These are phyloP conservation scores for Plutella xylostella DNA, from an alignment of 2,888 invertebrate genomes.

Conservation along the genomic window DNA sequence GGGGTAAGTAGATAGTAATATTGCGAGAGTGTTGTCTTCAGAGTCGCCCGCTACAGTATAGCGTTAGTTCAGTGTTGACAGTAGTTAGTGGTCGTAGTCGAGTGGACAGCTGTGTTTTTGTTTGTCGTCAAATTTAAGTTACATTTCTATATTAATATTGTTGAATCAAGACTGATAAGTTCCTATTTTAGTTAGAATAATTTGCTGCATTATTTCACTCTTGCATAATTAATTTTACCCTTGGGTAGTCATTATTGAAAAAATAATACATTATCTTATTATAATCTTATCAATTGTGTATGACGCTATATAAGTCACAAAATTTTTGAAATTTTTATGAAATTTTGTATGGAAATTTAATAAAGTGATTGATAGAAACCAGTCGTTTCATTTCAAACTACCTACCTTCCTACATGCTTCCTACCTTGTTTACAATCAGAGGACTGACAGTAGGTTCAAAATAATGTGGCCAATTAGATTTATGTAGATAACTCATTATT, in stretches of 20 bases:
- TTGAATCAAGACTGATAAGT: constrained; percentile 63
- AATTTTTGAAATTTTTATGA: constrained; percentile 69
- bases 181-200: constrained; percentile 69
- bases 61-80: too few relatives aligned
- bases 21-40: too few relatives aligned
- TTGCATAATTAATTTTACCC: constrained; percentile 45
- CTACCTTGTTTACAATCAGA: too few relatives aligned
- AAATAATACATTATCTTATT: constrained; percentile 46
- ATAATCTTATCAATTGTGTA: constrained; percentile 63
- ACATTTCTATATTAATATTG: constrained; percentile 58
- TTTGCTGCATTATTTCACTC: constrained; percentile 62
- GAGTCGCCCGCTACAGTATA: too few relatives aligned
- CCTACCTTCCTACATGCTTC: too few relatives aligned
- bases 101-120: constrained; percentile 55
- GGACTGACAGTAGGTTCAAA: too few relatives aligned
- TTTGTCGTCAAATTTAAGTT: constrained; percentile 40
- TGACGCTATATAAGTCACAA: constrained; percentile 67
- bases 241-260: constrained; percentile 47
- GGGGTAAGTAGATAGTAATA: too few relatives aligned
- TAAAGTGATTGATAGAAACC: constrained; percentile 64
- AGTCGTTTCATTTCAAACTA: constrained; percentile 33
- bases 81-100: too few relatives aligned
- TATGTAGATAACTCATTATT: too few relatives aligned
- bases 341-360: constrained; percentile 67
- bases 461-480: too few relatives aligned